These are phyloP conservation scores for Acronicta aceris DNA, from an alignment of 2,888 invertebrate genomes.

Conservation along the genomic window DNA sequence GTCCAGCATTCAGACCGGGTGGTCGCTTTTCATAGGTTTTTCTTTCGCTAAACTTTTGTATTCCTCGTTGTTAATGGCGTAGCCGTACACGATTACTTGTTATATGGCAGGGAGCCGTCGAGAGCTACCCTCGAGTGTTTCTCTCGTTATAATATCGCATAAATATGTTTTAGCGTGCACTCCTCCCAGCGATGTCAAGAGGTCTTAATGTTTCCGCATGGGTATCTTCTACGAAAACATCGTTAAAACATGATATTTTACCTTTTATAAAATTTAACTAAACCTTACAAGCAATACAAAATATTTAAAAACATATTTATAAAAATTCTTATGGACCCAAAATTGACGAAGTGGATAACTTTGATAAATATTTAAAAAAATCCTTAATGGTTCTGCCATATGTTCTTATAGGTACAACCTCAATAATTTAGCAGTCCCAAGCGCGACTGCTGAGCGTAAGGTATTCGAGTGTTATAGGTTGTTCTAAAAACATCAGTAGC, in stretches of 20 bases:
- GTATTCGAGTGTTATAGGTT: too few species aligned
- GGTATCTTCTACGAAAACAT: conserved; percentile 76
- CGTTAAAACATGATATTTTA: conserved; percentile 60
- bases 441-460: too few species aligned
- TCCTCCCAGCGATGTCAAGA: conserved; percentile 65
- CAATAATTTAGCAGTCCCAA: too few species aligned
- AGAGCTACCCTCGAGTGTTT: conserved; percentile 70
- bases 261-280: conserved; percentile 3
- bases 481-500: too few species aligned
- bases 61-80: conserved; percentile 65
- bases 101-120: conserved; percentile 65
- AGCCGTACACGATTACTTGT: conserved; percentile 75
- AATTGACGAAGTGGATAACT: too few species aligned
- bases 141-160: conserved; percentile 85
- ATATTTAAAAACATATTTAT: background rate
- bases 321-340: too few species aligned
- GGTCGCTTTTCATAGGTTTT: conserved; percentile 74
- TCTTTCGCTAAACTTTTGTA: conserved; percentile 73
- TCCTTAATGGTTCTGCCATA: too few species aligned
- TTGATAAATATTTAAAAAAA: too few species aligned
- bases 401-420: too few species aligned
- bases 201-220: conserved; percentile 81
- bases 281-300: background rate
- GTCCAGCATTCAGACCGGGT: conserved; percentile 71
- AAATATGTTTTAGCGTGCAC: conserved; percentile 83